Evolutionary conservation across 30 jellyfish, hydroid and myxozoan species (phyloP).

Genomic region (Rhopilema esculentum): DNA sequence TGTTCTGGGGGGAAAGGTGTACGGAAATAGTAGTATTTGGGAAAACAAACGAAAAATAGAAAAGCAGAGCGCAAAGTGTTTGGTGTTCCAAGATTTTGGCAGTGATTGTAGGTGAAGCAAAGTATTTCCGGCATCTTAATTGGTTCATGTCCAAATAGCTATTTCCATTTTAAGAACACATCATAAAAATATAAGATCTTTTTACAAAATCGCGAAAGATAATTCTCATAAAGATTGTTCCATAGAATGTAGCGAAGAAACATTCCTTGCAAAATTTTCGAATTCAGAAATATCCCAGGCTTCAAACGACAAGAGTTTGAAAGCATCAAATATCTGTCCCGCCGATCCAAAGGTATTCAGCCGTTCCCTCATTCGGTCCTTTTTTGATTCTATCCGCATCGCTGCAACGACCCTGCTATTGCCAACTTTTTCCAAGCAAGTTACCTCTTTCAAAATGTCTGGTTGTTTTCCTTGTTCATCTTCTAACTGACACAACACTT

Average conservation of each 20-base stretch:
- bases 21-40: no score
- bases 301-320: constrained; percentile 27
- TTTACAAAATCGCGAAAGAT: no score
- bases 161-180: no score
- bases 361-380: constrained; percentile 21
- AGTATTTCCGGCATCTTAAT: no score
- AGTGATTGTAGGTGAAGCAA: no score
- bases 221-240: constrained; percentile 4
- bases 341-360: constrained; percentile 10
- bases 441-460: constrained; percentile 26
- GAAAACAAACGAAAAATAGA: no score
- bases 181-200: no score
- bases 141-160: no score
- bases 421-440: constrained; percentile 22
- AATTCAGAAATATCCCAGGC: constrained; percentile 42
- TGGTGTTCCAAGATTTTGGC: no score
- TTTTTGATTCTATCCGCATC: constrained; percentile 41
- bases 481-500: constrained; percentile 54
- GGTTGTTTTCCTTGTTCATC: constrained; percentile 45
- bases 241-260: constrained; percentile 22
- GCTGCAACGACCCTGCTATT: constrained; percentile 40
- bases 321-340: constrained; percentile 28
- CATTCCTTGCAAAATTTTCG: constrained; percentile 13
- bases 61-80: no score
- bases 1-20: no score